phyloP scores from a whole-genome alignment of 2,888 invertebrate species.

The Conus canariensis region DNA sequence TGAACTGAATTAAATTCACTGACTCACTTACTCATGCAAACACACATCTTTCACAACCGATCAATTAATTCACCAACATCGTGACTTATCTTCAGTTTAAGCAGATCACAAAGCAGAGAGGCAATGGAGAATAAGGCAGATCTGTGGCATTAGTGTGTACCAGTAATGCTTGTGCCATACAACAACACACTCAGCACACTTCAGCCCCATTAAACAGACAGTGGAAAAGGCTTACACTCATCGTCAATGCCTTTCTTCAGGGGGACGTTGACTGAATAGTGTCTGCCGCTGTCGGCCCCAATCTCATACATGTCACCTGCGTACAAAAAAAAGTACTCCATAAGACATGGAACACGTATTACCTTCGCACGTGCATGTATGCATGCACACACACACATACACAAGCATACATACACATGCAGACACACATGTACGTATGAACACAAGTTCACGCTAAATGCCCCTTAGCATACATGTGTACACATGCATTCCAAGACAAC shows the following conservation, averaged over 20 bases:
- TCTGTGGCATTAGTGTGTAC: too few relatives aligned
- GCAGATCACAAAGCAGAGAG: too few relatives aligned
- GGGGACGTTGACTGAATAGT: constrained; percentile 99
- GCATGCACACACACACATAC: not conserved
- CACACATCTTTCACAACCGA: not conserved
- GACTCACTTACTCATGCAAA: not conserved
- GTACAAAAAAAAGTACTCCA: constrained; percentile 21
- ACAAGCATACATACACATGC: not conserved
- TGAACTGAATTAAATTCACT: not conserved
- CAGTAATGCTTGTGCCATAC: too few relatives aligned
- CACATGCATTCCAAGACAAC: not conserved
- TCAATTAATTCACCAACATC: too few relatives aligned
- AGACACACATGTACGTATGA: not conserved
- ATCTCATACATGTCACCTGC: constrained; percentile 97
- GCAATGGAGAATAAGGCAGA: too few relatives aligned
- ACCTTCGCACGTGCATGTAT: not conserved
- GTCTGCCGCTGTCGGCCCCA: constrained; percentile 95
- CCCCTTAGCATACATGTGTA: not conserved
- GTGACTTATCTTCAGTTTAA: too few relatives aligned
- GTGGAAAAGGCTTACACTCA: constrained; percentile 74
- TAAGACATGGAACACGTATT: not conserved
- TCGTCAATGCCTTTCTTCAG: constrained; percentile 98
- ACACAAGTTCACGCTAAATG: not conserved
- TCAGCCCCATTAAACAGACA: not conserved
- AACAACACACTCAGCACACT: not conserved